These are phyloP conservation scores for Huso huso DNA, from an alignment of 2,797 vertebrate species.

Conservation along the genomic window DNA sequence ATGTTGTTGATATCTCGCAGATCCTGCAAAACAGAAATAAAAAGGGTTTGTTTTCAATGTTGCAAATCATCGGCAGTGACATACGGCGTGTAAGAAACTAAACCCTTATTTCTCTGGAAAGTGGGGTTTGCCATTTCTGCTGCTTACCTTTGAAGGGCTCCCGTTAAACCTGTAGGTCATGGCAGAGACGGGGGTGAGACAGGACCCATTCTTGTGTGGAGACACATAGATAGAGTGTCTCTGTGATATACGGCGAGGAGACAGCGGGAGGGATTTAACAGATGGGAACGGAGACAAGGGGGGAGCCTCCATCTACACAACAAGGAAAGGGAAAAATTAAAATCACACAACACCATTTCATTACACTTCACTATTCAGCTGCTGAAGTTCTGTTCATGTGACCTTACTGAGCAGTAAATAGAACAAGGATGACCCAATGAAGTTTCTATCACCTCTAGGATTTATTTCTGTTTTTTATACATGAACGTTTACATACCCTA, in stretches of 20 bases:
- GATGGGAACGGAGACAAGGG: slow-evolving; percentile 85
- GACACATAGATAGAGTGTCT: slow-evolving; percentile 85
- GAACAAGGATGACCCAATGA: too few species aligned
- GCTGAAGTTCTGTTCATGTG: too few species aligned
- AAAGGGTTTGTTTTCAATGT: not conserved
- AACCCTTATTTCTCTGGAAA: too few species aligned
- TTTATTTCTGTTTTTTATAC: not conserved
- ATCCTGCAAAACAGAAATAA: slow-evolving; percentile 53
- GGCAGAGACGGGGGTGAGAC: slow-evolving; percentile 62
- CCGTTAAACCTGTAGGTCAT: slow-evolving; percentile 82
- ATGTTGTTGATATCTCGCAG: slow-evolving; percentile 91
- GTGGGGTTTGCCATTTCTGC: not conserved
- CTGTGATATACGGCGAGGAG: slow-evolving; percentile 85
- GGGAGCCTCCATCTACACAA: slow-evolving; percentile 72
- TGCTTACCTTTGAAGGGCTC: slow-evolving; percentile 83
- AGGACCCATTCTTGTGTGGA: slow-evolving; percentile 75
- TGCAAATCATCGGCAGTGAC: not conserved
- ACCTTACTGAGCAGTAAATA: too few species aligned
- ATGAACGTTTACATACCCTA: slow-evolving; percentile 51
- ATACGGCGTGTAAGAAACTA: not conserved
- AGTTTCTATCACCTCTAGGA: not conserved
- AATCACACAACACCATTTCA: not conserved
- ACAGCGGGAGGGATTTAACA: slow-evolving; percentile 73
- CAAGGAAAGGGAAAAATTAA: not conserved
- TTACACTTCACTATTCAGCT: too few species aligned